Conservation (phyloP, 2,797 vertebrate genomes). For the Acestrorhynchus altus region DNA sequence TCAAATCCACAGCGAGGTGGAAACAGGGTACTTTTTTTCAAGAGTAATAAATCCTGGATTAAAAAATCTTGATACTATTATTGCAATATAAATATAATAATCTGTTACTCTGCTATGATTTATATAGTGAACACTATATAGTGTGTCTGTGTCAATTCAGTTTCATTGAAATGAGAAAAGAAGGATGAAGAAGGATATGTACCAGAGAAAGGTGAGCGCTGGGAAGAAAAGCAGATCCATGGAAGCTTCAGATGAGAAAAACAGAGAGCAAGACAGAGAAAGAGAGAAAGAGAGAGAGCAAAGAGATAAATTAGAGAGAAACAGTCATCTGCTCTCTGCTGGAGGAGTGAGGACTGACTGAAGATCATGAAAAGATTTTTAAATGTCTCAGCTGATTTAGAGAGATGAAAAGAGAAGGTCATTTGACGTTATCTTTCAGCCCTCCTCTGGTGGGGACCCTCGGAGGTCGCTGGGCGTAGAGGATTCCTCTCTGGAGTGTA, state of each 20-base stretch:
- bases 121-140: no score
- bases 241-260: conserved; percentile 62
- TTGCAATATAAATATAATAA: no score
- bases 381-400: conserved; percentile 12
- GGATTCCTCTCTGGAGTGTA: not conserved
- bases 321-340: conserved; percentile 18
- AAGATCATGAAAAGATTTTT: conserved; percentile 15
- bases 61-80: no score
- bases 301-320: conserved; percentile 8
- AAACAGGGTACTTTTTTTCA: not conserved
- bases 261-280: conserved; percentile 48
- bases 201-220: conserved; percentile 41
- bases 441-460: not conserved
- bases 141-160: no score
- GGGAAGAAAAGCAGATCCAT: conserved; percentile 47
- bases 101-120: no score
- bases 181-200: conserved; percentile 37
- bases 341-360: conserved; percentile 24
- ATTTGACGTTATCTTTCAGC: not conserved
- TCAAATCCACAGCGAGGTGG: not conserved
- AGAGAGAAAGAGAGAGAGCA: not conserved
- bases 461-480: conserved; percentile 1
- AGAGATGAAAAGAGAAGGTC: not conserved
- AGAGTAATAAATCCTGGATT: no score
- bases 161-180: not conserved